Conservation (phyloP, 1,140 invertebrate genomes). For the Calosoma granatense region DNA sequence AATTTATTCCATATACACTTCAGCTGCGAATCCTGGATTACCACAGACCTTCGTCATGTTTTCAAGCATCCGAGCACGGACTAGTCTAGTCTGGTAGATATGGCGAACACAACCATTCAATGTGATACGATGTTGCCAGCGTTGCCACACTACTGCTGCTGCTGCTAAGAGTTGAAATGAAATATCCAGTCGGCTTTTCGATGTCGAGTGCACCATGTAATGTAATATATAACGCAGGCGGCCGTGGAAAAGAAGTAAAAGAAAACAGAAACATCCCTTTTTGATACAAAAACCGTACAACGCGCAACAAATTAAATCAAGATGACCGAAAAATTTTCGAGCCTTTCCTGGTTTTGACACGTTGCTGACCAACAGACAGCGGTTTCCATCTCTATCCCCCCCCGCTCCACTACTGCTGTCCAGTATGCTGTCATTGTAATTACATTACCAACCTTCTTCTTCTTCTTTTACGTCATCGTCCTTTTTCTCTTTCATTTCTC, state of each 20-base stretch:
- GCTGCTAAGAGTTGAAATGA: not conserved
- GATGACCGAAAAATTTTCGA: not conserved
- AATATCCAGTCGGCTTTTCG: not conserved
- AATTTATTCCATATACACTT: no score
- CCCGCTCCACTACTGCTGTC: not conserved
- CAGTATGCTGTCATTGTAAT: not conserved
- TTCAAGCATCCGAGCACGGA: no score
- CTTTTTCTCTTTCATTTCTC: not conserved
- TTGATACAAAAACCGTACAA: not conserved
- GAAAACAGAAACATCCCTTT: not conserved
- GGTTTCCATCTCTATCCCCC: not conserved
- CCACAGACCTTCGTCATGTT: no score
- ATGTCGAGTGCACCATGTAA: not conserved
- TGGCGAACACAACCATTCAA: no score
- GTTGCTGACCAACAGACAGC: no score
- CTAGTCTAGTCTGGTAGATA: no score
- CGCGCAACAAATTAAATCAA: not conserved
- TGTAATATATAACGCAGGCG: not conserved
- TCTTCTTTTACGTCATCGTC: no score
- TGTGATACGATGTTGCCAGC: no score
- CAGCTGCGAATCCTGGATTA: no score
- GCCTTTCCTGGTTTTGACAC: no score
- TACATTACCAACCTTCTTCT: not conserved
- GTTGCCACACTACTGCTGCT: no score
- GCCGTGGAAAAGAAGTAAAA: not conserved